Evolutionary conservation across 64 coral and sea anemone genomes (phyloP).

Genomic region (Stylophora pistillata): DNA sequence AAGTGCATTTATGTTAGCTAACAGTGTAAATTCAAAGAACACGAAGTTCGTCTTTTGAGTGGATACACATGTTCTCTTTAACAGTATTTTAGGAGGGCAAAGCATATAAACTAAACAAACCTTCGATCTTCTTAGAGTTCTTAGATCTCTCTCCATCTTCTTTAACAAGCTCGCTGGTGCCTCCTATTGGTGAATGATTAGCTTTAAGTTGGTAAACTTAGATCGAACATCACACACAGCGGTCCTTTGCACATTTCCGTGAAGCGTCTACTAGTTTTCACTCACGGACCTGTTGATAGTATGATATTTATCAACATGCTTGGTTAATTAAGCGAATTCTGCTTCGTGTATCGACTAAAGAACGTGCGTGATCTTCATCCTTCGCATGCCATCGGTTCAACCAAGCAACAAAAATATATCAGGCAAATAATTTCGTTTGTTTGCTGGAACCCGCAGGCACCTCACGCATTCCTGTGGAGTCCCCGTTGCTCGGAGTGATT

Average conservation of each 20-base stretch:
- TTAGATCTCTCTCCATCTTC: conserved; percentile 37
- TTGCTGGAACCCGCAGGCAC: not conserved
- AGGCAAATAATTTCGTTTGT: conserved; percentile 15
- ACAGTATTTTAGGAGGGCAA: no score
- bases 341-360: not conserved
- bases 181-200: not conserved
- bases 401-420: conserved; percentile 26
- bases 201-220: not conserved
- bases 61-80: no score
- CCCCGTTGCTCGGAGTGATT: no score
- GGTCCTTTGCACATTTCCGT: not conserved
- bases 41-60: not conserved
- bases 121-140: conserved; percentile 40
- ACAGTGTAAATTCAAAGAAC: not conserved
- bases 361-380: conserved; percentile 9
- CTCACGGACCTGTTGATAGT: conserved; percentile 1
- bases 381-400: conserved; percentile 1
- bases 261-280: not conserved
- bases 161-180: not conserved
- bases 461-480: conserved; percentile 36
- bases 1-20: not conserved
- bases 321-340: not conserved
- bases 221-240: not conserved
- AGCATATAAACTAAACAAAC: not conserved
- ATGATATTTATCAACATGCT: not conserved